phyloP scores from a whole-genome alignment of 2,888 invertebrate genomes.

The Unio pictorum region DNA sequence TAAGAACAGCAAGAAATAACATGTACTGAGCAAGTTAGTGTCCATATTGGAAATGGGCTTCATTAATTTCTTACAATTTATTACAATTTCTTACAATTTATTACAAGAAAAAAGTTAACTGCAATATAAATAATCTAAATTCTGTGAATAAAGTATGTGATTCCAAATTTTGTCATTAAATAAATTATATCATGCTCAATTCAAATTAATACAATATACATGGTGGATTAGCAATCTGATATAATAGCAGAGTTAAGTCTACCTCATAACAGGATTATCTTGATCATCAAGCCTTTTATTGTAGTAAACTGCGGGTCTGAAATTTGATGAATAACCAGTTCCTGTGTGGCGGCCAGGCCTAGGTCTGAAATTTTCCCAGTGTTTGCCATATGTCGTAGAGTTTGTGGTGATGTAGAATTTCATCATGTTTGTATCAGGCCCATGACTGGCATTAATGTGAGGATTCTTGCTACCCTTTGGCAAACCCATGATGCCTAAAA shows the following conservation, averaged over 20 bases:
- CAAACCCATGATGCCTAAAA: slow-evolving; percentile 54
- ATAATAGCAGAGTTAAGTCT: not conserved
- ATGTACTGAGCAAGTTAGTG: too few species aligned
- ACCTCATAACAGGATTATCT: slow-evolving; percentile 71
- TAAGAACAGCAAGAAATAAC: too few species aligned
- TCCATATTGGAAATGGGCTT: too few species aligned
- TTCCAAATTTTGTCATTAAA: too few species aligned
- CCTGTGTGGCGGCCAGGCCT: slow-evolving; percentile 65
- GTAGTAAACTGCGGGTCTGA: slow-evolving; percentile 69
- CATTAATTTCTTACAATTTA: too few species aligned
- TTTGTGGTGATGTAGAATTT: slow-evolving; percentile 70
- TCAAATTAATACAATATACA: too few species aligned
- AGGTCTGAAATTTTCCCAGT: slow-evolving; percentile 68
- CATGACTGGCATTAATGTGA: slow-evolving; percentile 67
- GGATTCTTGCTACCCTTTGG: slow-evolving; percentile 61
- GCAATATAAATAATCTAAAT: too few species aligned
- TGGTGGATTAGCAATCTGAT: too few species aligned
- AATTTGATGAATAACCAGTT: slow-evolving; percentile 70
- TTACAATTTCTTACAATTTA: too few species aligned
- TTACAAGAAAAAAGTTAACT: too few species aligned
- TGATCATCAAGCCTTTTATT: slow-evolving; percentile 65
- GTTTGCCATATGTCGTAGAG: slow-evolving; percentile 67
- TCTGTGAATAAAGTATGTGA: too few species aligned
- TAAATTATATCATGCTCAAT: too few species aligned
- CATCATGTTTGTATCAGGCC: slow-evolving; percentile 70